These are phyloP conservation scores for Ophion obscuratus DNA, from an alignment of 2,888 invertebrate species.

Conservation along the genomic window DNA sequence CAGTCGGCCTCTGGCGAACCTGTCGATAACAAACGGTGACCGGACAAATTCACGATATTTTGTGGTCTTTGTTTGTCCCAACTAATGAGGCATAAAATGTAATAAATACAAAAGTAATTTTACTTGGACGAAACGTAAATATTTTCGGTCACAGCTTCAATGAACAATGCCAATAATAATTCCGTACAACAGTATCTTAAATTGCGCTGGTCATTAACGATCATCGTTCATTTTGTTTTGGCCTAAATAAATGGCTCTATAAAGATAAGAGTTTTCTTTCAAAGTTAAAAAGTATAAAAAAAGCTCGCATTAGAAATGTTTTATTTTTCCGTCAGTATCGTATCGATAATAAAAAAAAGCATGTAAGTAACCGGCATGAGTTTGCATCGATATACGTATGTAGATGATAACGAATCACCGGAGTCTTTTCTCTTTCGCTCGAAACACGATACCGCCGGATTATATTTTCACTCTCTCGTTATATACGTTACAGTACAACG, in stretches of 20 bases:
- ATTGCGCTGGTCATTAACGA: too few relatives aligned
- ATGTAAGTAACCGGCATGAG: conserved; percentile 17
- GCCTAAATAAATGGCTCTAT: too few relatives aligned
- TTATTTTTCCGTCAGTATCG: background rate
- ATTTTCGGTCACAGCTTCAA: background rate
- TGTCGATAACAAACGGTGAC: background rate
- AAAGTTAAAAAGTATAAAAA: background rate
- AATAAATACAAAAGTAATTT: background rate
- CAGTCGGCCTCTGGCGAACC: background rate
- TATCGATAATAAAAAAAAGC: conserved; percentile 34
- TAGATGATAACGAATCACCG: conserved; percentile 46
- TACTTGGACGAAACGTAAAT: background rate
- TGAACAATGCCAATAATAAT: background rate
- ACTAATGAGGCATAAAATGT: background rate
- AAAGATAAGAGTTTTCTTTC: background rate
- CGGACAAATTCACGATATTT: background rate
- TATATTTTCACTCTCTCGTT: conserved; percentile 62
- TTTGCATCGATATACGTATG: conserved; percentile 9
- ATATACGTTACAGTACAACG: conserved; percentile 37
- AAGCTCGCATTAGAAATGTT: background rate
- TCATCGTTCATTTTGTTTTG: too few relatives aligned
- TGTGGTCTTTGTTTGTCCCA: background rate
- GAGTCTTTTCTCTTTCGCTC: conserved; percentile 53
- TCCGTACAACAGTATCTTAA: too few relatives aligned
- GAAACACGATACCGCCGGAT: conserved; percentile 60